Base-by-base conservation (phyloP, 2,113 vertebrate genomes). In the Datnioides undecimradiatus region DNA sequence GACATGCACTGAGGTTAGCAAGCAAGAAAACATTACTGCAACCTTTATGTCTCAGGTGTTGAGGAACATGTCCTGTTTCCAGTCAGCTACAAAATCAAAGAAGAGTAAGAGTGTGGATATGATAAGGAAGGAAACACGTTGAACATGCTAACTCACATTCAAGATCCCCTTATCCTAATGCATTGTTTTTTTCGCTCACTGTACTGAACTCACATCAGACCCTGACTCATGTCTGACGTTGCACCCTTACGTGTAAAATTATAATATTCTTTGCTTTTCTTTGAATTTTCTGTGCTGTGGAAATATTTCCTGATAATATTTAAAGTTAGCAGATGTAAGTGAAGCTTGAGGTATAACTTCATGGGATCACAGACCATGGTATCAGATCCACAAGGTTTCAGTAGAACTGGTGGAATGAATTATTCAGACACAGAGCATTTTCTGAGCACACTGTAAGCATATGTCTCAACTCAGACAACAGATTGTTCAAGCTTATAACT, bases 391-490 rank as follows among this genome's bases (percentile, higher is more conserved):
- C 31, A 77, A 59, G 73, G 73, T 75, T 80, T 73, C 59, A 75
- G n/a, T 21, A 63, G 33, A 73, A 23, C 36, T 58, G 31, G 11
- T 76, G 36, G 14, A 64, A 81, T 82, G 17, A 84, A 87, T 83
- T 79, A 83, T 87, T 89, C 55, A 79, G 70, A 74, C 49, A 55
- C 2, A 6, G 36, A 77, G 19, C 43, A 17, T 90, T 74, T 66
- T 86, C 54, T 71, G 11, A 68, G 71, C 70, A 34, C 25, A 9
- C 31, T 66, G 41, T 6, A 59, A 75, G 36, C 57, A 73, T 14
- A 34, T 11, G 14, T n/a, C 34, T 77, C 45, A 55, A 64, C 29
- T 57, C 23, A 80, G 60, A 68, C 66, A 65, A 54, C 63, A 69
- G 45, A 55, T 64, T 59, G 36, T 29, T 57, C 40, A 58, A n/a